Evolutionary conservation across 2,888 invertebrate species (phyloP).

Genomic region (Campaea margaritaria): DNA sequence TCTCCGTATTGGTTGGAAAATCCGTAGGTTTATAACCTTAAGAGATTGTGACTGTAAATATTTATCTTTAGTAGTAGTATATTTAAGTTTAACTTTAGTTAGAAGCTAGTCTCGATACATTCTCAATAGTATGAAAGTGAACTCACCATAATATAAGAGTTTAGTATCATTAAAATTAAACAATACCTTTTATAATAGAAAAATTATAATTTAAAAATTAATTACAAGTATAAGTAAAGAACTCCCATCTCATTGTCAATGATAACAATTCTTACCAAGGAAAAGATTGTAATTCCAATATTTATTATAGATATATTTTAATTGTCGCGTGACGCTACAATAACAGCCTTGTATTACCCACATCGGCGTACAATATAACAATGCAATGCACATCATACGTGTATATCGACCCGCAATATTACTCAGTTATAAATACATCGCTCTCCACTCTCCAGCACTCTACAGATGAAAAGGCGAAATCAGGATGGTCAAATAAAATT

Average conservation of each 20-base stretch:
- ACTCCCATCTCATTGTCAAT: slow-evolving; percentile 58
- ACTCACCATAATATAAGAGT: slow-evolving; percentile 51
- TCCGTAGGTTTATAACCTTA: background rate
- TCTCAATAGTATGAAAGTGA: slow-evolving; percentile 9
- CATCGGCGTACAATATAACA: slow-evolving; percentile 53
- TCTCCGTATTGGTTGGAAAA: too few species aligned
- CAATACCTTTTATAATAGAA: slow-evolving; percentile 76
- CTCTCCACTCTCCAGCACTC: slow-evolving; percentile 41
- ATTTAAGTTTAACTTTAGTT: too few species aligned
- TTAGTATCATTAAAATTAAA: slow-evolving; percentile 56
- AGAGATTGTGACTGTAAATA: background rate
- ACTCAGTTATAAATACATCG: slow-evolving; percentile 47
- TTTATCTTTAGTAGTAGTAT: too few species aligned
- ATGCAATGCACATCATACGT: slow-evolving; percentile 44
- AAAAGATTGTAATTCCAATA: slow-evolving; percentile 45
- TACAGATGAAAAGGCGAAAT: slow-evolving; percentile 44
- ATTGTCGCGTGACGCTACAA: slow-evolving; percentile 43
- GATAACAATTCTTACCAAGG: slow-evolving; percentile 55
- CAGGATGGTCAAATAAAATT: slow-evolving; percentile 59
- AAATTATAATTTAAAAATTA: slow-evolving; percentile 85
- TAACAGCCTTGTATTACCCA: slow-evolving; percentile 61
- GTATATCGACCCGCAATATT: slow-evolving; percentile 67
- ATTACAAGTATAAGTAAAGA: slow-evolving; percentile 81
- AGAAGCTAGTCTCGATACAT: slow-evolving; percentile 15
- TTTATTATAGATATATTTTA: slow-evolving; percentile 40